Base-by-base conservation (phyloP, 2,888 invertebrate genomes). In the Netelia virgata region DNA sequence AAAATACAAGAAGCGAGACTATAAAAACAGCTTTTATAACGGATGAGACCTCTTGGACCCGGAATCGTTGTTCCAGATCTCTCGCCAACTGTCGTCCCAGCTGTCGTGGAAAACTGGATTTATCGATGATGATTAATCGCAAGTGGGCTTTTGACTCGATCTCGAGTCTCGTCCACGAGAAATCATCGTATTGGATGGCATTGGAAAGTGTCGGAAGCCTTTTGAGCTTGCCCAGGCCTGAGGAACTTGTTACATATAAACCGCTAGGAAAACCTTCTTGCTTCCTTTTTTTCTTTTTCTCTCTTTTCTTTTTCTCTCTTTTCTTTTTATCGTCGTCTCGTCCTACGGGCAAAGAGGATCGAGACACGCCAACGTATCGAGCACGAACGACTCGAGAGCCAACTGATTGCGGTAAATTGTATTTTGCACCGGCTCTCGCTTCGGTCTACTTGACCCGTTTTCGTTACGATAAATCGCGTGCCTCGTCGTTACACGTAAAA, bases 191-290 rank as follows among this genome's bases (percentile, higher is more conserved):
- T 83, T 83, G 75, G 83, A 53, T 81, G 36, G 53, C 79, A 70
- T 83, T 83, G 75, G 83, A 79, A 83, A 79, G 83, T 83, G 79
- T 76, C 74, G 41, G 61, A 70, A 47, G 57, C 74, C 55, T 73
- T 47, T 16, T 57, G 59, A 63, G 28, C 18, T 43, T 64, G 43
- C 47, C 53, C 53, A 11, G 36, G 36, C 66, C 14, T n/a, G 53
- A 47, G 63, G 61, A 41, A 59, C 55, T 18, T 11, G 57, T 1
- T 11, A 75, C 14, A 79, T 68, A 61, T 61, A 50, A 61, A 74
- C 69, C 78, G 78, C 78, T 79, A 79, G 69, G 57, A 18, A 79
- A 78, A 78, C 53, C 70, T 70, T 70, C 70, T 9, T 36, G 14
- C 23, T 57, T 11, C 10, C 6, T 16, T 50, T 63, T 63, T 63